A percentile compares a stretch with the other conserved stretches of the same genome.
Evolutionary conservation across 2,888 invertebrate species (phyloP).

Genomic region (Cerceris rybyensis): DNA sequence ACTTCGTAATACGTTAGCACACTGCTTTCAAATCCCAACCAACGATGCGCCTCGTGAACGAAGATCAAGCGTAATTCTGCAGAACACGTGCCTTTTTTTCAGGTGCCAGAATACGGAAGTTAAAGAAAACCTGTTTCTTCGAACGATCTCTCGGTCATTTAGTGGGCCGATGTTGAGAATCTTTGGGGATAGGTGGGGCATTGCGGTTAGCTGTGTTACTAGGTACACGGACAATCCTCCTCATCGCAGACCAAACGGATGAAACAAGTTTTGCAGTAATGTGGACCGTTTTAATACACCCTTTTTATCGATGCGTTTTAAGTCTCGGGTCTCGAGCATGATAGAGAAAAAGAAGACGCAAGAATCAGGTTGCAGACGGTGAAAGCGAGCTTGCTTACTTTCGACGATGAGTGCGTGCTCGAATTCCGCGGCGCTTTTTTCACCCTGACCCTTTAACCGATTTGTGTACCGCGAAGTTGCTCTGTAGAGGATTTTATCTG

Average conservation of each 20-base stretch:
- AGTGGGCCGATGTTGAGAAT: constrained; percentile 52
- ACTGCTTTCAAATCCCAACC: background rate
- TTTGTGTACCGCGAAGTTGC: background rate
- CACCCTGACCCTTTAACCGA: background rate
- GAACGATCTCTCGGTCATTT: constrained; percentile 56
- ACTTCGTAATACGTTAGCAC: background rate
- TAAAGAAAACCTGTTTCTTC: constrained; percentile 66
- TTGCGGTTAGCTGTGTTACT: constrained; percentile 52
- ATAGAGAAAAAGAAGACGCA: constrained; percentile 10
- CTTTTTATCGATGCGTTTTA: constrained; percentile 6
- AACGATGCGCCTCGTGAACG: background rate
- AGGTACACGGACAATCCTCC: constrained; percentile 22
- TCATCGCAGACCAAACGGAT: background rate
- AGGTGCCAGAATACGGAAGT: constrained; percentile 38
- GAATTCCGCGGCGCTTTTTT: constrained; percentile 9
- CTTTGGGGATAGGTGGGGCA: constrained; percentile 21
- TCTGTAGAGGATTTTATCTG: background rate
- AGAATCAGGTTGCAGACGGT: constrained; percentile 39
- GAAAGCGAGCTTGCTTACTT: constrained; percentile 52
- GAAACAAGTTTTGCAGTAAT: background rate
- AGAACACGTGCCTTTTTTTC: constrained; percentile 11
- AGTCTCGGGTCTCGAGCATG: background rate
- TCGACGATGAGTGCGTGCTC: constrained; percentile 7
- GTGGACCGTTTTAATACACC: background rate
- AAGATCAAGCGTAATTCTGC: background rate